phyloP scores from a whole-genome alignment of 2,113 vertebrate genomes.

The Agelaius tricolor region DNA sequence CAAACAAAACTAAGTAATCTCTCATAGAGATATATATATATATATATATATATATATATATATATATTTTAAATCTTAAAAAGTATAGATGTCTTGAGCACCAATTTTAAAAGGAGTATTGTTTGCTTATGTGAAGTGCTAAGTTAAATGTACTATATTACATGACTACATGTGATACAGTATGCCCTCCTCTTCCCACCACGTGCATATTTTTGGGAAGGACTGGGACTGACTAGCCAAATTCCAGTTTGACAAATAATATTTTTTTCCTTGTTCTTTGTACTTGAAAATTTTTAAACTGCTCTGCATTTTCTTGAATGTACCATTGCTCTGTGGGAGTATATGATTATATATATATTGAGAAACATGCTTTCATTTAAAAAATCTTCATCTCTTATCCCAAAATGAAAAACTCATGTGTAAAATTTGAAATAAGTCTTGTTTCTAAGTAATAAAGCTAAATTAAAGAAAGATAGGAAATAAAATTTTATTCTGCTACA shows the following conservation, averaged over 20 bases:
- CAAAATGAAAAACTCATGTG: neutral
- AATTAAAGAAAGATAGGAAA: neutral
- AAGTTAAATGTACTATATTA: neutral
- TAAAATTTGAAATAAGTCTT: neutral
- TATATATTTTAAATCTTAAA: neutral
- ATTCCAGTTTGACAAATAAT: neutral
- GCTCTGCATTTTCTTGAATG: neutral
- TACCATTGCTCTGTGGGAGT: neutral
- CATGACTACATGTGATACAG: neutral
- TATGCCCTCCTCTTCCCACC: neutral
- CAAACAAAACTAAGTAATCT: neutral
- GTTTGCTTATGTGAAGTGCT: neutral
- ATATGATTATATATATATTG: neutral
- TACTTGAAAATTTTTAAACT: neutral
- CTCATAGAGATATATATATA: neutral
- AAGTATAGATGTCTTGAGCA: neutral
- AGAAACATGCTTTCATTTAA: neutral
- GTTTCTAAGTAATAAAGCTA: neutral
- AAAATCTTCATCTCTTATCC: neutral
- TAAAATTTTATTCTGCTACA: neutral
- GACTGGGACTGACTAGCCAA: neutral
- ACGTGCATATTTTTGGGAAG: neutral
- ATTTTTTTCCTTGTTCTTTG: neutral
- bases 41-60: too few relatives aligned
- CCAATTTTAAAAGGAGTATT: neutral